These are phyloP conservation scores for Epizoanthus ramosus DNA, from an alignment of 92 coral and sea anemone genomes.

Conservation along the genomic window DNA sequence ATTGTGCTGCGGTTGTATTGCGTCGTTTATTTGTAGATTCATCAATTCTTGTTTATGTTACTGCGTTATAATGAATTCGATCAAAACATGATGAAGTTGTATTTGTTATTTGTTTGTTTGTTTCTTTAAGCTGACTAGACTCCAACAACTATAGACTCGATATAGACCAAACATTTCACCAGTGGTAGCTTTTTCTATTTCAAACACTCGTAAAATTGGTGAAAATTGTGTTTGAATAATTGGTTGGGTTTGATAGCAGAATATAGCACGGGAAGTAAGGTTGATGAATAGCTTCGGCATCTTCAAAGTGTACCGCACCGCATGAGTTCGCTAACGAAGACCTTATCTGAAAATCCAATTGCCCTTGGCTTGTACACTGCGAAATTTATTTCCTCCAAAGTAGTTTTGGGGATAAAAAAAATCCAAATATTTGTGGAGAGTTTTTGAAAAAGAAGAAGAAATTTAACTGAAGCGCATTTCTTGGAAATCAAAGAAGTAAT, in stretches of 20 bases:
- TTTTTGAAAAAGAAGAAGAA: constrained; percentile 15
- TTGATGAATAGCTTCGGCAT: constrained; percentile 37
- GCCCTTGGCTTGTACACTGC: constrained; percentile 42
- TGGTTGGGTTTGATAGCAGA: not conserved
- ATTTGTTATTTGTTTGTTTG: constrained; percentile 43
- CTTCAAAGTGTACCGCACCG: constrained; percentile 42
- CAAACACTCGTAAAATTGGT: not conserved
- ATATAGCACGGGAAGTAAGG: constrained; percentile 14
- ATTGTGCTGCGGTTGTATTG: not conserved
- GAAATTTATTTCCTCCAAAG: constrained; percentile 1
- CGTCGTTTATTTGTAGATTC: not conserved
- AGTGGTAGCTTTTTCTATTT: not conserved
- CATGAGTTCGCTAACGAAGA: constrained; percentile 35
- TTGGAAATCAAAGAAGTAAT: not conserved
- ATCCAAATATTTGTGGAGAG: not conserved
- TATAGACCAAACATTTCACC: not conserved
- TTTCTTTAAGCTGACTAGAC: constrained; percentile 28
- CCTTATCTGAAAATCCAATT: constrained; percentile 42
- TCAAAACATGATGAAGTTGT: constrained; percentile 12
- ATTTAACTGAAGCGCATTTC: not conserved
- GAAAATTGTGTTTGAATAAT: constrained; percentile 7
- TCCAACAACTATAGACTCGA: not conserved
- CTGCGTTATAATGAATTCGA: constrained; percentile 12
- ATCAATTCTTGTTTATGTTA: constrained; percentile 6
- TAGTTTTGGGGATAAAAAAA: not conserved